A percentile compares a stretch with the other conserved stretches of the same genome.
phyloP scores from a whole-genome alignment of 1,140 invertebrate genomes.

The Homalodisca vitripennis region DNA sequence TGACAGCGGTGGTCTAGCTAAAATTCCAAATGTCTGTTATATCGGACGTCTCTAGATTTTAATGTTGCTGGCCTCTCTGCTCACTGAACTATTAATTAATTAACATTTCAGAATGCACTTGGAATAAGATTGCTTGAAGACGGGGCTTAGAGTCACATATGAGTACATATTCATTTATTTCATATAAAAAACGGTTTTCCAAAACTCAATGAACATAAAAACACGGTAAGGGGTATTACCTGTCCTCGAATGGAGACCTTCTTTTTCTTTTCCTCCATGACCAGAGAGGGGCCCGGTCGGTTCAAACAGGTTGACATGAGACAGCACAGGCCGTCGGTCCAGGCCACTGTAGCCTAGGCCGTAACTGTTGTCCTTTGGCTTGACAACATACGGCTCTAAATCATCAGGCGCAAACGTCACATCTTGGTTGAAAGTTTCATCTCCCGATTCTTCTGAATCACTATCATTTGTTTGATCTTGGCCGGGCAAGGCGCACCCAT shows the following conservation, averaged over 20 bases:
- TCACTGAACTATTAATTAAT: no score
- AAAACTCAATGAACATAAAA: no score
- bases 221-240: no score
- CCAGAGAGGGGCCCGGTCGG: slow-evolving; percentile 24
- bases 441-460: slow-evolving; percentile 41
- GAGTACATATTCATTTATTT: no score
- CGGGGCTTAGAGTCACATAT: no score
- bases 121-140: no score
- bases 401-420: slow-evolving; percentile 85
- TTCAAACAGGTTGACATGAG: slow-evolving; percentile 50
- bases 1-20: no score
- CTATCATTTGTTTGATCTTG: slow-evolving; percentile 19
- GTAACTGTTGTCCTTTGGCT: slow-evolving; percentile 77
- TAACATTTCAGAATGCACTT: no score
- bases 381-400: slow-evolving; percentile 66
- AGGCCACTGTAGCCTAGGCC: slow-evolving; percentile 90
- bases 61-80: no score
- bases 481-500: slow-evolving; percentile 62
- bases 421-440: slow-evolving; percentile 50
- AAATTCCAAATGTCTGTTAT: no score
- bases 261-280: slow-evolving; percentile 55
- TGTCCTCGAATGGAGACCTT: slow-evolving; percentile 84
- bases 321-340: slow-evolving; percentile 56
- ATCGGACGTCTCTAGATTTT: no score
- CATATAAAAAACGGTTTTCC: no score